Percentiles rank a stretch among this genome's conserved stretches.
Conservation (phyloP, 2,797 vertebrate species). For the Gallinago nigripennis region DNA sequence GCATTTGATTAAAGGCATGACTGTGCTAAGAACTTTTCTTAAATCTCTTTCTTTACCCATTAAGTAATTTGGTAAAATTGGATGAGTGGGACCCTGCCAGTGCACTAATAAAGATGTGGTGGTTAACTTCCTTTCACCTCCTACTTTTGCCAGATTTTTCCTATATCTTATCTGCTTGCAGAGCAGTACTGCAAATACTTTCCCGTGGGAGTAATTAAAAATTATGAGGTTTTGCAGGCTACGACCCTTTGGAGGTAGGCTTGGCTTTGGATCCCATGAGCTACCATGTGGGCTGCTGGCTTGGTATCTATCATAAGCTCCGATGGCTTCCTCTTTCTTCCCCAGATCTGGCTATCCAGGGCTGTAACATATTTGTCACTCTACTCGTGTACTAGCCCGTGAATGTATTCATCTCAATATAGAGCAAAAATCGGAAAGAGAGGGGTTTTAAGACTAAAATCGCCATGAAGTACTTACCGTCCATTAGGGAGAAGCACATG, state of each 20-base stretch:
- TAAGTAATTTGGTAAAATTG: background rate
- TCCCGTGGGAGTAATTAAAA: background rate
- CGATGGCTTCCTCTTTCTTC: background rate
- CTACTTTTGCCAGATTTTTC: background rate
- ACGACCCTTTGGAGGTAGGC: background rate
- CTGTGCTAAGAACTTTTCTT: background rate
- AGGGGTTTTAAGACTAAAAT: conserved; percentile 34
- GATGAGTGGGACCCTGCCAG: background rate
- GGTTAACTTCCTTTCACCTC: background rate
- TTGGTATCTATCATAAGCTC: background rate
- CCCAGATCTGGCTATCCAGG: background rate
- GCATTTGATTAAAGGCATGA: background rate
- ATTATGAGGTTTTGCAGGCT: background rate
- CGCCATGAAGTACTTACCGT: conserved; percentile 42
- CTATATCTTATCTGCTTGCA: background rate
- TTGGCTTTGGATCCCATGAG: background rate
- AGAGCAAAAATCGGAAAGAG: background rate
- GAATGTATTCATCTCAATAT: background rate
- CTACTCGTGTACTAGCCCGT: background rate
- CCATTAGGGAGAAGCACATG: conserved; percentile 10
- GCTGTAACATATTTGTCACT: background rate
- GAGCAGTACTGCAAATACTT: background rate
- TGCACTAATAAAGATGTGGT: background rate
- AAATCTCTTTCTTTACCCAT: background rate
- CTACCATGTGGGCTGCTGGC: background rate